A percentile compares a stretch with the other conserved stretches of the same genome.
These are phyloP conservation scores for Pogonocichla stellata DNA, from an alignment of 2,113 vertebrate species.

Conservation along the genomic window DNA sequence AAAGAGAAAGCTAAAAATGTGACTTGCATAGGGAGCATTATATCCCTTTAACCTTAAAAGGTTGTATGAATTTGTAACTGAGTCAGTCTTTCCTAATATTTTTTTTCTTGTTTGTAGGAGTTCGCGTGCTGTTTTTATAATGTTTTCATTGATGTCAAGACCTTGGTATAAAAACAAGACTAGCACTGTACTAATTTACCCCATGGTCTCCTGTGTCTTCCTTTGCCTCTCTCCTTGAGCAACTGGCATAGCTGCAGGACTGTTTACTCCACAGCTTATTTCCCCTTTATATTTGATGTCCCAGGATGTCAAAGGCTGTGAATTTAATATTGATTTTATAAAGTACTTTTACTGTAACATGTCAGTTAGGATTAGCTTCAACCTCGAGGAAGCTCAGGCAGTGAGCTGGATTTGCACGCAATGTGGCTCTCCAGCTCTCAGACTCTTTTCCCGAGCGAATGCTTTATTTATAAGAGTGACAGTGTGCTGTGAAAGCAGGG, in stretches of 20 bases:
- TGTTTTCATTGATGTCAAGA: conserved; percentile 95
- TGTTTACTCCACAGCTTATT: conserved; percentile 90
- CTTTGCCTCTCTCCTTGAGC: conserved; percentile 65
- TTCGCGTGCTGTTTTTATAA: conserved; percentile 84
- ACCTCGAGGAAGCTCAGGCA: conserved; percentile 78
- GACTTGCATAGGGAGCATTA: not conserved
- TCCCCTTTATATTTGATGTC: conserved; percentile 89
- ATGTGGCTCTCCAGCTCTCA: conserved; percentile 79
- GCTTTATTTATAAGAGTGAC: conserved; percentile 86
- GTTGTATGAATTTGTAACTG: conserved; percentile 17
- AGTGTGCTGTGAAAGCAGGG: conserved; percentile 78
- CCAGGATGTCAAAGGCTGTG: conserved; percentile 90
- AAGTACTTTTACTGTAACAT: conserved; percentile 99
- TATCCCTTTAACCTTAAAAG: conserved; percentile 19
- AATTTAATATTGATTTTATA: conserved; percentile 99
- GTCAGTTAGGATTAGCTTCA: conserved; percentile 92
- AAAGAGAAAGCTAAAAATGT: not conserved
- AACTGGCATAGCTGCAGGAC: conserved; percentile 80
- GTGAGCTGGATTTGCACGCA: conserved; percentile 91
- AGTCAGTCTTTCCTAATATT: conserved; percentile 25
- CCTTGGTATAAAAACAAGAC: conserved; percentile 87
- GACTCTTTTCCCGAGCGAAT: conserved; percentile 73
- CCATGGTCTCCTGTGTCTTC: conserved; percentile 71
- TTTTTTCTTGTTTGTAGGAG: conserved; percentile 72
- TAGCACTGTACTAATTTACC: conserved; percentile 81